Conservation (phyloP, 1,140 invertebrate genomes). For the Mactra quadrangularis region DNA sequence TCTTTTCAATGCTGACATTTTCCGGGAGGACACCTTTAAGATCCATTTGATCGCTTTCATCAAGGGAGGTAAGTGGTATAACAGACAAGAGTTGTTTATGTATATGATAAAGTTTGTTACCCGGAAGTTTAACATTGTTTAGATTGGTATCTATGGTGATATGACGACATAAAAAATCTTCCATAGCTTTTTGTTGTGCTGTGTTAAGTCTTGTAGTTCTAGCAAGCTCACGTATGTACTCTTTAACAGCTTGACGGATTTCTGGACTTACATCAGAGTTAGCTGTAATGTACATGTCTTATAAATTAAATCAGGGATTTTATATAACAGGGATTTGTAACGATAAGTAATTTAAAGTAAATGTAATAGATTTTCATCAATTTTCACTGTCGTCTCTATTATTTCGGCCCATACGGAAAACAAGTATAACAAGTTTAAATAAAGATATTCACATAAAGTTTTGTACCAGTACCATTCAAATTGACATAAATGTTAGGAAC, state of each 20-base stretch:
- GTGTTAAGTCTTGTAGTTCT: constrained; percentile 50
- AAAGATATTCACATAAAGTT: too few species aligned
- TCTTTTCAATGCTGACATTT: constrained; percentile 54
- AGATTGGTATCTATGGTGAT: constrained; percentile 53
- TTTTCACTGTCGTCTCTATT: too few species aligned
- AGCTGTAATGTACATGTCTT: constrained; percentile 17
- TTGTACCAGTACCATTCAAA: too few species aligned
- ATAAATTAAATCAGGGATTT: too few species aligned
- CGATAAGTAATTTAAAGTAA: too few species aligned
- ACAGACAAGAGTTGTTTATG: constrained; percentile 24
- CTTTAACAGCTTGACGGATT: constrained; percentile 50
- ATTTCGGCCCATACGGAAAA: too few species aligned
- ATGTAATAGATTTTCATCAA: too few species aligned
- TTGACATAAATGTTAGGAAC: too few species aligned
- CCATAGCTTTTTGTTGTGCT: constrained; percentile 50
- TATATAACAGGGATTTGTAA: too few species aligned
- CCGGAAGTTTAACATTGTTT: constrained; percentile 37
- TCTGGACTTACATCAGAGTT: constrained; percentile 56
- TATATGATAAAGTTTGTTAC: constrained; percentile 40
- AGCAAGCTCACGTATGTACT: constrained; percentile 53
- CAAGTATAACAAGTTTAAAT: too few species aligned
- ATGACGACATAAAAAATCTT: constrained; percentile 61
- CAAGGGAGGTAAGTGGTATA: constrained; percentile 37
- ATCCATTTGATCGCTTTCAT: constrained; percentile 60
- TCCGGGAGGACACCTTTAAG: constrained; percentile 35